A percentile compares a stretch with the other conserved stretches of the same genome.
phyloP scores from a whole-genome alignment of 2,113 vertebrate genomes.

The Oryzias curvinotus region DNA sequence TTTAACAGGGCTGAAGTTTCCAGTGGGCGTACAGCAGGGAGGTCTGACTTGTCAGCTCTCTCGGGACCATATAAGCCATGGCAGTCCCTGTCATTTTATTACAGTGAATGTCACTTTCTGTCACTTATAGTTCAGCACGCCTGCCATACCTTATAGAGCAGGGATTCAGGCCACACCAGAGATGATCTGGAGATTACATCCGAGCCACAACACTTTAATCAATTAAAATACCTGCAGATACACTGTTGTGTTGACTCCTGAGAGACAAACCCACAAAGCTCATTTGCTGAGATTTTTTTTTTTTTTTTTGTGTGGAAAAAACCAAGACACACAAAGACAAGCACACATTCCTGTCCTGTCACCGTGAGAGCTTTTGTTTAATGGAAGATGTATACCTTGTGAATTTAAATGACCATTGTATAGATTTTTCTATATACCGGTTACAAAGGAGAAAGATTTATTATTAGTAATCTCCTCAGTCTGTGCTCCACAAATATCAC shows the following conservation, averaged over 20 bases:
- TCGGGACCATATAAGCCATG: neutral
- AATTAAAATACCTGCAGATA: constrained; percentile 48
- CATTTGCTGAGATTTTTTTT: neutral
- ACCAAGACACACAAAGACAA: no score
- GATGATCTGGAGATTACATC: constrained; percentile 31
- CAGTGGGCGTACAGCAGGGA: neutral
- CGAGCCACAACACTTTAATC: constrained; percentile 37
- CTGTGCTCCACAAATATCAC: neutral
- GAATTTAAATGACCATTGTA: neutral
- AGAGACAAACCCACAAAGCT: constrained; percentile 14
- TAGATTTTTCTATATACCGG: neutral
- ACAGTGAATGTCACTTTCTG: constrained; percentile 25
- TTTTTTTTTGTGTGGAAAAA: no score
- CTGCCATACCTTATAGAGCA: constrained; percentile 21
- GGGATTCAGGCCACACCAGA: constrained; percentile 26
- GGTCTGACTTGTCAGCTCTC: constrained; percentile 3
- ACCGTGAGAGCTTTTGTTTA: constrained; percentile 27
- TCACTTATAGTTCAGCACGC: constrained; percentile 16
- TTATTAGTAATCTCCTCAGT: neutral
- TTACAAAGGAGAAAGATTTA: neutral
- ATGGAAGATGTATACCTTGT: constrained; percentile 3
- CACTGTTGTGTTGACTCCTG: constrained; percentile 10
- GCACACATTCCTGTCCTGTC: neutral
- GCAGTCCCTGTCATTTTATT: constrained; percentile 29
- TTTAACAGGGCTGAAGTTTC: neutral